Conservation (phyloP, 92 coral and sea anemone species). For the Porites evermanni region DNA sequence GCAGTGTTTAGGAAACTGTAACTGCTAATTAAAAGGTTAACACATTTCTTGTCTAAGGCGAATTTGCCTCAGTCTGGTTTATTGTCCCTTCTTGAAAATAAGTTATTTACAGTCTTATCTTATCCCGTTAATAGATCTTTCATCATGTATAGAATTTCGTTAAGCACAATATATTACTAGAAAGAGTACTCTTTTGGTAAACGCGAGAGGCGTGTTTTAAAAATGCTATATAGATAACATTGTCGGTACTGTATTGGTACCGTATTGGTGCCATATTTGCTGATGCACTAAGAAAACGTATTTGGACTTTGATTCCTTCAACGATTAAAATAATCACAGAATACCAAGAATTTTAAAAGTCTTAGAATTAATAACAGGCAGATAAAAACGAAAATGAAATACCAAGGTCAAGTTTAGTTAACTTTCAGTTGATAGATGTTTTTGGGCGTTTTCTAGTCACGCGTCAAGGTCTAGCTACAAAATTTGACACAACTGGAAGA, state of each 20-base stretch:
- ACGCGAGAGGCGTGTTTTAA: too few relatives aligned
- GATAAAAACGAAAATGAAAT: neutral
- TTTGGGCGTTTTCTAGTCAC: too few relatives aligned
- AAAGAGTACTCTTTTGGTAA: neutral
- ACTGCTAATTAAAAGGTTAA: neutral
- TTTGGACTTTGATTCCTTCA: neutral
- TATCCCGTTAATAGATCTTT: neutral
- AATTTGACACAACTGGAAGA: too few relatives aligned
- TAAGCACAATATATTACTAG: constrained; percentile 12
- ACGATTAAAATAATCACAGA: constrained; percentile 9
- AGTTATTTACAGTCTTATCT: constrained; percentile 28
- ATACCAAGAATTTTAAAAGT: neutral
- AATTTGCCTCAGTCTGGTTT: constrained; percentile 11
- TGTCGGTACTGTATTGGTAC: neutral
- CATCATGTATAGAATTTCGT: neutral
- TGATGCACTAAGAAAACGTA: neutral
- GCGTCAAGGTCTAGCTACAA: too few relatives aligned
- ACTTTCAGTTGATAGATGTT: neutral
- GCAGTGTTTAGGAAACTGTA: neutral
- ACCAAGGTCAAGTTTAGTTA: neutral
- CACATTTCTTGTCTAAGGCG: neutral
- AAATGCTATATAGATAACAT: neutral
- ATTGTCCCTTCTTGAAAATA: constrained; percentile 3
- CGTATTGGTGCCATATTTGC: neutral
- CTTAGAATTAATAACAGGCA: neutral